Percentiles rank a stretch among this genome's conserved stretches.
Evolutionary conservation across 1,140 invertebrate genomes (phyloP).

Genomic region (Luehdorfia chinensis): DNA sequence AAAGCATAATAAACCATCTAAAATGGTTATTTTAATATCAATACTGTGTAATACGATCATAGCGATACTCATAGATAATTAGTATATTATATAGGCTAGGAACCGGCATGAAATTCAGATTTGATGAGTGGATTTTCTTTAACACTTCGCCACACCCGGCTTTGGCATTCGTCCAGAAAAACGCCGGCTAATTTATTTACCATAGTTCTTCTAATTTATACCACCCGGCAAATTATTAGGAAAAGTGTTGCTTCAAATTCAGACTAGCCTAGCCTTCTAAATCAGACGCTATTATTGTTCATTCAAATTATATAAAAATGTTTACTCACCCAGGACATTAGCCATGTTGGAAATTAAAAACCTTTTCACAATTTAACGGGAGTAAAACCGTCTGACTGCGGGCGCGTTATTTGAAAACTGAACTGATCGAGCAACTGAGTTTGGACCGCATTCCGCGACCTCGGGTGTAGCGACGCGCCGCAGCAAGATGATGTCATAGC

Average conservation of each 20-base stretch:
- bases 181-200: slow-evolving; percentile 32
- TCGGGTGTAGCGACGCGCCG: slow-evolving; percentile 20
- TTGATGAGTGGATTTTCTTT: not conserved
- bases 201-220: not conserved
- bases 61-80: too few species aligned
- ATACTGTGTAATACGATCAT: too few species aligned
- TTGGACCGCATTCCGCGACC: slow-evolving; percentile 24
- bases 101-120: too few species aligned
- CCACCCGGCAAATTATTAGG: too few species aligned
- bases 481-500: slow-evolving; percentile 8
- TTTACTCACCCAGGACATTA: slow-evolving; percentile 59
- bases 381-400: slow-evolving; percentile 31
- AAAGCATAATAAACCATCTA: too few species aligned
- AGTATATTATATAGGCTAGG: too few species aligned
- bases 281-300: too few species aligned
- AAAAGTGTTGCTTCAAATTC: too few species aligned
- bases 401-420: slow-evolving; percentile 45
- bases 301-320: too few species aligned
- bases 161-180: slow-evolving; percentile 55
- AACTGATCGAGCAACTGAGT: too few species aligned
- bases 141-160: slow-evolving; percentile 34
- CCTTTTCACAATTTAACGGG: slow-evolving; percentile 29
- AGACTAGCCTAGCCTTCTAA: too few species aligned
- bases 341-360: slow-evolving; percentile 45
- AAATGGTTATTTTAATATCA: too few species aligned